Conservation (phyloP, 2,113 vertebrate genomes). For the Passerina amoena region DNA sequence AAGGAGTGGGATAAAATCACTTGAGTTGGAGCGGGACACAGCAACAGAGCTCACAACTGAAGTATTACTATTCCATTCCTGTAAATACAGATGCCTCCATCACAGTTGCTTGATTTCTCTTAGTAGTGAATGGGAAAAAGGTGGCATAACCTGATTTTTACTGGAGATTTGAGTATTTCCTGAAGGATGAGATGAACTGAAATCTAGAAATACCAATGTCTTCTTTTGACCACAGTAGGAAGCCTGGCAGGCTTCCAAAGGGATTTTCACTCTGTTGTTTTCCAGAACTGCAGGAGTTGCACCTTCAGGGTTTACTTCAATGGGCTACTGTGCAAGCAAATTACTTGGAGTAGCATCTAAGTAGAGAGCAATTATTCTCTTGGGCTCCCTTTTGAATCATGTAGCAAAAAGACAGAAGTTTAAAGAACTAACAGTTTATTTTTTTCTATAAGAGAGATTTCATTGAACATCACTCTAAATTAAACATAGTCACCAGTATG, state of each 20-base stretch:
- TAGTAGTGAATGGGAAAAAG: background rate
- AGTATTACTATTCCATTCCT: background rate
- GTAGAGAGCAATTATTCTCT: background rate
- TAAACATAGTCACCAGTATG: background rate
- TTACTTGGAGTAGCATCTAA: background rate
- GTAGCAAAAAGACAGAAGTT: background rate
- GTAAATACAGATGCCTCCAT: background rate
- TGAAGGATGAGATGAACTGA: background rate
- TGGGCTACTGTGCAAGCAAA: background rate
- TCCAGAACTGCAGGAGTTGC: background rate
- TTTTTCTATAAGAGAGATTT: background rate
- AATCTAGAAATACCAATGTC: background rate
- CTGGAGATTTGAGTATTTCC: background rate
- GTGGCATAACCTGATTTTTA: background rate
- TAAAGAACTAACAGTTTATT: background rate
- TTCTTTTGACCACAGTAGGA: background rate
- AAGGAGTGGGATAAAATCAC: background rate
- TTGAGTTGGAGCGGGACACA: background rate
- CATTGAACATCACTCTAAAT: background rate
- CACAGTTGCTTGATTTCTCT: background rate
- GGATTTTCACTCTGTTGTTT: background rate
- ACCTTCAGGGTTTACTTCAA: background rate
- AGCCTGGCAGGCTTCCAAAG: background rate
- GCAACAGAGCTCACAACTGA: fast-evolving
- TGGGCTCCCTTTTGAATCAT: background rate